Evolutionary conservation across 2,888 invertebrate genomes (phyloP).

Genomic region (Ptilodon capucinus): DNA sequence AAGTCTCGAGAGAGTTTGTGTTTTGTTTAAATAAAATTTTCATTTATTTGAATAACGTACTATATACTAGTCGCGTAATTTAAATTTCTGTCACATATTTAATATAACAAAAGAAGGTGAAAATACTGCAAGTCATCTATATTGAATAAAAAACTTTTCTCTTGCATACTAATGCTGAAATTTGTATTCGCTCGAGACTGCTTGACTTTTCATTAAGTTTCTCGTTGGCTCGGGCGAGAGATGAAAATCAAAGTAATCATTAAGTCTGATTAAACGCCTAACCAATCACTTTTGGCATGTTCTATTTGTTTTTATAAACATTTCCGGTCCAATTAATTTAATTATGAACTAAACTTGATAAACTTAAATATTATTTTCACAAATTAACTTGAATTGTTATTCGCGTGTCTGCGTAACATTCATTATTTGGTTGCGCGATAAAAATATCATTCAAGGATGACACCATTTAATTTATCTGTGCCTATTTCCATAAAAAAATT

Average conservation of each 20-base stretch:
- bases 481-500: background rate
- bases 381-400: conserved; percentile 2
- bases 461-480: background rate
- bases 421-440: background rate
- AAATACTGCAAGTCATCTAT: conserved; percentile 73
- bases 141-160: conserved; percentile 80
- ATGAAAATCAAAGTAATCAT: conserved; percentile 78
- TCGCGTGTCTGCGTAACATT: background rate
- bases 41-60: background rate
- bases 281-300: conserved; percentile 55
- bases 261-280: conserved; percentile 67
- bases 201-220: conserved; percentile 79
- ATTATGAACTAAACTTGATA: conserved; percentile 2
- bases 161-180: conserved; percentile 80
- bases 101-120: conserved; percentile 71
- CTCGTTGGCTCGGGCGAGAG: conserved; percentile 67
- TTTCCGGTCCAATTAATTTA: background rate
- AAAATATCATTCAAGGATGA: background rate
- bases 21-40: background rate
- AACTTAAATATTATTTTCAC: background rate
- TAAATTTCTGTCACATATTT: conserved; percentile 21
- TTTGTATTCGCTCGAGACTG: conserved; percentile 78
- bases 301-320: conserved; percentile 47
- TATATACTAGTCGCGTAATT: background rate
- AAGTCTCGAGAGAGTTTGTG: background rate